These are phyloP conservation scores for Drosophila aff. DNA, from an alignment of 1,140 invertebrate genomes.

Conservation along the genomic window DNA sequence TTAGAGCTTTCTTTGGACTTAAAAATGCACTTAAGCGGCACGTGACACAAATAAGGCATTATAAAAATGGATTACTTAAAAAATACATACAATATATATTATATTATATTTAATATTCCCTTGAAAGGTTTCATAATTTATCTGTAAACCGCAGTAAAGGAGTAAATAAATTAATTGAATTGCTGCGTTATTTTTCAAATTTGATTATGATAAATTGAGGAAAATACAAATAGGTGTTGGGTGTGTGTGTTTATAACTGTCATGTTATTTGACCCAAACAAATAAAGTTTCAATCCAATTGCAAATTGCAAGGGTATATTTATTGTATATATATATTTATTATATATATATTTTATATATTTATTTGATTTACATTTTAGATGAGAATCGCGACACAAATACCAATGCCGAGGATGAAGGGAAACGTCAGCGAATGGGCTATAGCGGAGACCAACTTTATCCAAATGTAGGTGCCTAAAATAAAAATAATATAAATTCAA, in stretches of 20 bases:
- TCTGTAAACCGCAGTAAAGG: no score
- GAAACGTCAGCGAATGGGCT: slow-evolving; percentile 93
- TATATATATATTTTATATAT: not conserved
- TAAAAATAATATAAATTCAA: no score
- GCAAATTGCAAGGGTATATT: not conserved
- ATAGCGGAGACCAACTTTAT: slow-evolving; percentile 95
- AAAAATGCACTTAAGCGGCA: slow-evolving; percentile 66
- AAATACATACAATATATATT: not conserved
- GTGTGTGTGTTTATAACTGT: no score
- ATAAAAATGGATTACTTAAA: not conserved
- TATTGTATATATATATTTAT: not conserved
- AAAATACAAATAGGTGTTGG: no score
- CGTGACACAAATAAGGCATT: slow-evolving; percentile 31
- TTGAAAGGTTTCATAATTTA: not conserved
- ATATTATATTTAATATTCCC: not conserved
- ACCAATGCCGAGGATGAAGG: slow-evolving; percentile 93
- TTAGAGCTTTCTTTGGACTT: slow-evolving; percentile 11
- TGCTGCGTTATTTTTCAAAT: no score
- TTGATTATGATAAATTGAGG: no score
- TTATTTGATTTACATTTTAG: slow-evolving; percentile 73
- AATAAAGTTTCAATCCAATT: slow-evolving; percentile 15
- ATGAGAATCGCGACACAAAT: slow-evolving; percentile 94
- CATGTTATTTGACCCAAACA: no score
- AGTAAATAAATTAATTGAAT: no score
- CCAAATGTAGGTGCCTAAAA: slow-evolving; percentile 88